Evolutionary conservation across 2,888 invertebrate genomes (phyloP).

Genomic region (Athalia circularis): DNA sequence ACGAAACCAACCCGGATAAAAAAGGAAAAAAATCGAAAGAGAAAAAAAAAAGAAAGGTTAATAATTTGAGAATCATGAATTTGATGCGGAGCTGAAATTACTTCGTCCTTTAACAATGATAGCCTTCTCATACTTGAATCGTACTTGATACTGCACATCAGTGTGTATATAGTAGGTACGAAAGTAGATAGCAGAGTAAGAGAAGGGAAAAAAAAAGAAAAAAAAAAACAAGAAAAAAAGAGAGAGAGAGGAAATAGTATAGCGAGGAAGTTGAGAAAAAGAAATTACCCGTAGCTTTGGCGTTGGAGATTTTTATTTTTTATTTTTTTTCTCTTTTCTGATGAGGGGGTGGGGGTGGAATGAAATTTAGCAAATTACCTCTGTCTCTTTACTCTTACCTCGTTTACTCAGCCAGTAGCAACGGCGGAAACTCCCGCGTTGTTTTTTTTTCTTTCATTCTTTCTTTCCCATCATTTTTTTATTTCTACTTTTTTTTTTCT

Average conservation of each 20-base stretch:
- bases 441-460: neutral
- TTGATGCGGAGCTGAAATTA: no score
- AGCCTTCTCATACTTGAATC: no score
- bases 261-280: neutral
- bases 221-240: no score
- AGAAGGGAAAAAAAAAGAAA: no score
- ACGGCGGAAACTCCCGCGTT: neutral
- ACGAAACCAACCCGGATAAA: neutral
- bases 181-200: no score
- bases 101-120: no score
- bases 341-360: neutral
- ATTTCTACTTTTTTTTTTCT: neutral
- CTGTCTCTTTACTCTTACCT: conserved; percentile 43
- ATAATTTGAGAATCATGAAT: no score
- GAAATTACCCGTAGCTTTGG: neutral
- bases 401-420: conserved; percentile 32
- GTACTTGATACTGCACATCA: no score
- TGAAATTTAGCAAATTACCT: conserved; percentile 46
- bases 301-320: neutral
- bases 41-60: no score
- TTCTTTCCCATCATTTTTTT: neutral
- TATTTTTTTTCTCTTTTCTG: neutral
- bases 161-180: no score
- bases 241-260: no score
- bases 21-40: neutral